These are phyloP conservation scores for Oxyruncus cristatus DNA, from an alignment of 2,113 vertebrate genomes.

Conservation along the genomic window DNA sequence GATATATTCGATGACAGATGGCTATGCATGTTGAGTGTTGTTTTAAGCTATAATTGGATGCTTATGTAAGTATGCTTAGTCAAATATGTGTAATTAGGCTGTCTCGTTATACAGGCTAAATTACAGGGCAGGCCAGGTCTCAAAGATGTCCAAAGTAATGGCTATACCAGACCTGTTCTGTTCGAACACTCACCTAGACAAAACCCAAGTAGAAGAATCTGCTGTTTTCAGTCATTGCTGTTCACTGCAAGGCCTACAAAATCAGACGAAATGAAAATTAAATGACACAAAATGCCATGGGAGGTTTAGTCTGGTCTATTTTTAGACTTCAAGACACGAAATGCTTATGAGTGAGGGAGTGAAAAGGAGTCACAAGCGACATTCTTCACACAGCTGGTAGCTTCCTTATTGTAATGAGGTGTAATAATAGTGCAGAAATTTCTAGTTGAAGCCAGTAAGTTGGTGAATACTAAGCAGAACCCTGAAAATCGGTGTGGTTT, in stretches of 20 bases:
- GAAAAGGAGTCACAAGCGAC: background rate
- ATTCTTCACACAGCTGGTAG: background rate
- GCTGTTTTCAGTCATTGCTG: background rate
- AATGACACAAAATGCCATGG: background rate
- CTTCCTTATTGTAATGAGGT: background rate
- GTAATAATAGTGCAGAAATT: background rate
- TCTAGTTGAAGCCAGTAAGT: background rate
- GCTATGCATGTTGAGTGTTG: conserved; percentile 38
- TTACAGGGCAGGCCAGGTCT: background rate
- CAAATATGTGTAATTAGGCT: conserved; percentile 29
- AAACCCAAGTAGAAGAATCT: background rate
- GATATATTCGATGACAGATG: conserved; percentile 32
- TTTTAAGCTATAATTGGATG: conserved; percentile 54
- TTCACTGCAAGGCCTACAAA: background rate
- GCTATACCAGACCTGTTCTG: background rate
- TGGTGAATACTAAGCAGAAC: background rate
- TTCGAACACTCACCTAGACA: background rate
- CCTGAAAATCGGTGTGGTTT: background rate
- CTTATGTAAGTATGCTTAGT: conserved; percentile 50
- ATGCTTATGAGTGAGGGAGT: background rate
- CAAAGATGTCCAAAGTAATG: background rate
- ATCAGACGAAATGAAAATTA: background rate
- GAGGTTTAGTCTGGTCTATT: background rate
- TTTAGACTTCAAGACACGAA: background rate
- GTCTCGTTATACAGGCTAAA: background rate